Percentiles rank a stretch among this genome's conserved stretches.
Evolutionary conservation across 2,888 invertebrate genomes (phyloP).

Genomic region (Meliscaeva auricollis): DNA sequence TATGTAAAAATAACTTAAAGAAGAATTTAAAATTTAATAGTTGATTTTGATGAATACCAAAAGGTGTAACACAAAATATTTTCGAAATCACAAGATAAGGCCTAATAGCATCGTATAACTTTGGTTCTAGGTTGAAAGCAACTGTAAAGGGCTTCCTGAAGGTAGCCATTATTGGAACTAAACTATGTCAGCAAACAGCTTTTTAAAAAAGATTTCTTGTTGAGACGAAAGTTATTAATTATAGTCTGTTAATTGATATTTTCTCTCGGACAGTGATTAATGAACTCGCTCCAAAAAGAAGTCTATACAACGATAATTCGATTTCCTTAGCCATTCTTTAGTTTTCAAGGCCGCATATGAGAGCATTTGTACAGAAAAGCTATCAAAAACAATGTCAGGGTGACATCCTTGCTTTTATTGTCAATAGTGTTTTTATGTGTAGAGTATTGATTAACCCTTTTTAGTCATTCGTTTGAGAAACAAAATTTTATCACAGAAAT

Average conservation of each 20-base stretch:
- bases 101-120: slow-evolving; percentile 64
- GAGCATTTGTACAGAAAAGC: too few species aligned
- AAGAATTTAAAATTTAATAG: not conserved
- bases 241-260: not conserved
- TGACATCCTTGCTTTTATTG: too few species aligned
- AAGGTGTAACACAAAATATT: slow-evolving; percentile 76
- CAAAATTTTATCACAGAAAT: too few species aligned
- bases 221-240: not conserved
- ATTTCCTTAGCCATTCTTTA: too few species aligned
- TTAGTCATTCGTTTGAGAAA: too few species aligned
- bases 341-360: not conserved
- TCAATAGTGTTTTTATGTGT: too few species aligned
- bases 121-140: slow-evolving; percentile 53
- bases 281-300: not conserved
- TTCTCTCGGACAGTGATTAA: not conserved
- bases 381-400: too few species aligned
- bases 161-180: slow-evolving; percentile 49
- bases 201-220: not conserved
- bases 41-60: slow-evolving; percentile 60
- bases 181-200: not conserved
- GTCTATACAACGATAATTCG: not conserved
- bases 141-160: slow-evolving; percentile 18
- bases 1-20: slow-evolving; percentile 59
- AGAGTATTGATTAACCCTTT: too few species aligned
- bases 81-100: slow-evolving; percentile 73